A percentile compares a stretch with the other conserved stretches of the same genome.
Conservation (phyloP, 2,113 vertebrate genomes). For the Aepyceros melampus region DNA sequence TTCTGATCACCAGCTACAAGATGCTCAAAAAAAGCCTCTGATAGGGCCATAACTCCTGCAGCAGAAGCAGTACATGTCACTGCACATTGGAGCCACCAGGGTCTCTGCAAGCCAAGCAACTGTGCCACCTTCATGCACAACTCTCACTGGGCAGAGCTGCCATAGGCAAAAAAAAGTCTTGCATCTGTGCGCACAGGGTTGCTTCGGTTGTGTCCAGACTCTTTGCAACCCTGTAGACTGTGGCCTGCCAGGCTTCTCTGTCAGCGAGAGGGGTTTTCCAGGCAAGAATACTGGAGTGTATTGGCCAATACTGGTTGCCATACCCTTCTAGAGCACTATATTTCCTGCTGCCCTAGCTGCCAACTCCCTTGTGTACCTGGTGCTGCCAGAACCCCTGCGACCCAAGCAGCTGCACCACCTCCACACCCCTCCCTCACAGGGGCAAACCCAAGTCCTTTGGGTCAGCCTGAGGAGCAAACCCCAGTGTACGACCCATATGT, state of each 20-base stretch:
- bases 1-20: background rate
- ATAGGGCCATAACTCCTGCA: background rate
- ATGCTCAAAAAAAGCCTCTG: background rate
- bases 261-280: background rate
- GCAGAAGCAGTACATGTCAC: background rate
- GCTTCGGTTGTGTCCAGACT: background rate
- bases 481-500: background rate
- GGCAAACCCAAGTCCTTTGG: background rate
- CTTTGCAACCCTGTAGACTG: background rate
- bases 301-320: background rate
- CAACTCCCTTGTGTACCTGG: background rate
- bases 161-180: background rate
- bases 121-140: background rate
- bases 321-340: background rate
- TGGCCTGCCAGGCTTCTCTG: background rate
- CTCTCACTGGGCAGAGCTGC: background rate
- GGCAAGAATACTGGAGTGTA: background rate
- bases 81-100: background rate
- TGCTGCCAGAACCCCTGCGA: background rate
- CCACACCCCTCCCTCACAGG: background rate
- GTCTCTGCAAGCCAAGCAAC: background rate
- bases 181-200: rapidly evolving
- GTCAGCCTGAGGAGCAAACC: background rate
- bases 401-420: background rate
- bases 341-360: background rate